These are phyloP conservation scores for Drosophila lutescens DNA, from an alignment of 2,888 invertebrate species.

Conservation along the genomic window DNA sequence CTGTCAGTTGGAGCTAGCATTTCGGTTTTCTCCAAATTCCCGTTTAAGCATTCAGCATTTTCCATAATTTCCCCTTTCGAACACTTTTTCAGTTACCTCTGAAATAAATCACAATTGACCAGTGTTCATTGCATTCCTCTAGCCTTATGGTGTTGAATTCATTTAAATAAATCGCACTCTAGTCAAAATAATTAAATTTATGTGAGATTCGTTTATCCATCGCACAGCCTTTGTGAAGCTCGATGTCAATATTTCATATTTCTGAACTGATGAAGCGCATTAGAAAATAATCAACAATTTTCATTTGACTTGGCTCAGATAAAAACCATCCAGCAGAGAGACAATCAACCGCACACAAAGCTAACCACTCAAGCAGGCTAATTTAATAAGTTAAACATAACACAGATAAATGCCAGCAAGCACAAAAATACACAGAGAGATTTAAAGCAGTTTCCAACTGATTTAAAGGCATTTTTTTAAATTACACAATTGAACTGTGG, in stretches of 20 bases:
- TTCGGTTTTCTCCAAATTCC: conserved; percentile 1
- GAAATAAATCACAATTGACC: conserved; percentile 26
- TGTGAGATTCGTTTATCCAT: background rate
- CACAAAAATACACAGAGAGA: conserved; percentile 7
- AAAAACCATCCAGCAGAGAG: conserved; percentile 25
- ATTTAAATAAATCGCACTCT: background rate
- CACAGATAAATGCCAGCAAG: conserved; percentile 11
- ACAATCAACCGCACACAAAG: conserved; percentile 37
- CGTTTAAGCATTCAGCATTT: background rate
- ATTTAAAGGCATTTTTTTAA: no score
- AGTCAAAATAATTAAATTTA: background rate
- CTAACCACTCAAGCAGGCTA: conserved; percentile 62
- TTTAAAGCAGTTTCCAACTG: no score
- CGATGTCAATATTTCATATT: conserved; percentile 22
- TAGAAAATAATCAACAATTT: conserved; percentile 63
- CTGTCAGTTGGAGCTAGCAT: conserved; percentile 32
- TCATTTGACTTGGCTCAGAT: conserved; percentile 62
- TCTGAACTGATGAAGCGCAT: conserved; percentile 39
- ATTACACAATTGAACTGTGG: no score
- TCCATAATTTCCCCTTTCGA: background rate
- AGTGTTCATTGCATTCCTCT: background rate
- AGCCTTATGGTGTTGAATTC: background rate
- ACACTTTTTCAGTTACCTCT: conserved; percentile 1
- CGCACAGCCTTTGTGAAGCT: background rate
- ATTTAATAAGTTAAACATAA: conserved; percentile 71